These are phyloP conservation scores for Phortica variegata DNA, from an alignment of 1,140 invertebrate genomes.

Conservation along the genomic window DNA sequence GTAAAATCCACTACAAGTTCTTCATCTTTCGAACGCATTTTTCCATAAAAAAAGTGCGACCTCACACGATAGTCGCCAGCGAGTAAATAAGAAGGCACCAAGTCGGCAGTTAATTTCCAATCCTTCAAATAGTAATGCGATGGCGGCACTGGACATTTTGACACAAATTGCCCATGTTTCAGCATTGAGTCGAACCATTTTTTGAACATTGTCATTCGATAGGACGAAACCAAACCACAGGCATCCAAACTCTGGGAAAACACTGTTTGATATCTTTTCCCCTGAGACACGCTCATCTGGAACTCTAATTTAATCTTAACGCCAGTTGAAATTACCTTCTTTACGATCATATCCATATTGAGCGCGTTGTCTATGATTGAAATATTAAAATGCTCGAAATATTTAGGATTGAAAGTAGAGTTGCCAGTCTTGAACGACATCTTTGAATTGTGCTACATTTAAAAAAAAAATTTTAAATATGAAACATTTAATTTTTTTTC, in stretches of 20 bases:
- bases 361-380: constrained; percentile 29
- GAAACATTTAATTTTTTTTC: neutral
- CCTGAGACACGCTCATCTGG: constrained; percentile 25
- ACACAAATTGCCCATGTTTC: constrained; percentile 28
- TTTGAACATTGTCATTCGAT: constrained; percentile 29
- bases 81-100: constrained; percentile 22
- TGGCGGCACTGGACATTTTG: constrained; percentile 28
- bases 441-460: too few relatives aligned
- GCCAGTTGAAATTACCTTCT: constrained; percentile 16
- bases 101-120: constrained; percentile 17
- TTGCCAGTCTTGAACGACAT: constrained; percentile 28
- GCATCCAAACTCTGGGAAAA: constrained; percentile 29
- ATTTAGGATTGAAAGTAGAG: constrained; percentile 13
- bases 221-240: constrained; percentile 20
- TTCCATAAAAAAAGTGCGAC: constrained; percentile 18
- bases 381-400: constrained; percentile 29
- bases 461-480: too few relatives aligned
- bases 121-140: constrained; percentile 18
- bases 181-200: constrained; percentile 32
- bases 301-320: constrained; percentile 26
- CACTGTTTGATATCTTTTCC: constrained; percentile 26
- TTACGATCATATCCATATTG: constrained; percentile 23
- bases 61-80: constrained; percentile 22
- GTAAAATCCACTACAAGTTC: constrained; percentile 10
- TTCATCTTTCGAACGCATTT: constrained; percentile 16